Percentiles rank a stretch among this genome's conserved stretches.
Conservation (phyloP, 2,797 vertebrate species). For the Falco rusticolus region DNA sequence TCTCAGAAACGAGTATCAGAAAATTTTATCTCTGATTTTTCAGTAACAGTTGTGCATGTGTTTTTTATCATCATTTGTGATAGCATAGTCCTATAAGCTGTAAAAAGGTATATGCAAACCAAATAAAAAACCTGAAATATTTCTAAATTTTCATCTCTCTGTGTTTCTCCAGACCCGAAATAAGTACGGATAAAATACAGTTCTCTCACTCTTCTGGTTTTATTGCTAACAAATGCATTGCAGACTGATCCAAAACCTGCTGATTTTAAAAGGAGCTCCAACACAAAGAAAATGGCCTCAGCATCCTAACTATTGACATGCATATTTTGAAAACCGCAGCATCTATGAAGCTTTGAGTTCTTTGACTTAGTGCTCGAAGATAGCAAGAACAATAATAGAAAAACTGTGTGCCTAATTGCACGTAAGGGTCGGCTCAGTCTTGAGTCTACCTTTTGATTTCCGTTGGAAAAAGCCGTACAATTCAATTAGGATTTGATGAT, state of each 20-base stretch:
- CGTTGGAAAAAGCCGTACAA: background rate
- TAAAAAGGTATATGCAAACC: background rate
- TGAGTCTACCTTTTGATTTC: conserved; percentile 29
- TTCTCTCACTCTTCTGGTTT: background rate
- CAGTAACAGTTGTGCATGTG: background rate
- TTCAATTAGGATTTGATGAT: conserved; percentile 1
- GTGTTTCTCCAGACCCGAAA: background rate
- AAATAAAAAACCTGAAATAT: background rate
- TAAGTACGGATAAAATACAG: background rate
- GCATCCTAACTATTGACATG: background rate
- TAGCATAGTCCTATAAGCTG: background rate
- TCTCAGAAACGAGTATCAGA: no score
- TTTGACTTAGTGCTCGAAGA: background rate
- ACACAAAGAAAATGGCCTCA: background rate
- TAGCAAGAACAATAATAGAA: background rate
- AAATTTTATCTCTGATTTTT: no score
- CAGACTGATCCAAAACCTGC: background rate
- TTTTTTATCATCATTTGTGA: background rate
- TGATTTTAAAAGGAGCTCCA: background rate
- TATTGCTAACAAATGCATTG: background rate
- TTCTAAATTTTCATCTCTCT: background rate
- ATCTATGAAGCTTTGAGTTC: background rate
- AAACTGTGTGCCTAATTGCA: background rate
- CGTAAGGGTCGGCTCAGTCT: conserved; percentile 26
- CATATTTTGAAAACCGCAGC: background rate